Evolutionary conservation across 2,888 invertebrate genomes (phyloP), one percentile per base, ranked within the genome.

Genomic region (Athalia rosae): DNA sequence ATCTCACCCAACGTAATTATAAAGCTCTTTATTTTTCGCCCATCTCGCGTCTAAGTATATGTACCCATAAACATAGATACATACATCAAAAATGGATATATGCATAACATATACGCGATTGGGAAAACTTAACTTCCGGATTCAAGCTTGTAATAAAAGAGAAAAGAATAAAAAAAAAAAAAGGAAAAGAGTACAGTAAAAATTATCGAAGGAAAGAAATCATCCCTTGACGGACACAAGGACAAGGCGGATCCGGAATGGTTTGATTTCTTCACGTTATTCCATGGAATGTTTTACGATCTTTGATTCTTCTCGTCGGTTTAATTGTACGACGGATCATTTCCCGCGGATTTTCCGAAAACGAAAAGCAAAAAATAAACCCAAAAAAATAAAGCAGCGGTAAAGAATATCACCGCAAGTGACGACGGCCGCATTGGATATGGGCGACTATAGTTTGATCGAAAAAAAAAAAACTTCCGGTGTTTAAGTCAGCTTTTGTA

Each of bases 401-500:
- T 53, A 53, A 1, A 4, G 0, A n/a, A 53, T 53, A n/a, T 53
- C 53, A 53, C 53, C 53, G n/a, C n/a, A 9, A 53, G 53, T n/a
- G 7, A 11, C n/a, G 4, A 53, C 11, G 3, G 9, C 53, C 9
- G 7, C 4, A 53, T n/a, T 53, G 53, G 11, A 53, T n/a, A 6
- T 6, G 9, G 53, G n/a, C 11, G n/a, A 11, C n/a, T 53, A n/a
- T 53, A n/a, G 53, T 4, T 53, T 11, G n/a, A 9, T 53, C 53
- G 53, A 53, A 53, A 53, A 53, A 53, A 53, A 53, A 53, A n/a
- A 11, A 4, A n/a, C 53, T 11, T 53, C 53, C 53, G 53, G 53
- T 7, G 53, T 53, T 50, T 3, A 53, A 11, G 7, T 4, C 11
- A 6, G 76, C 79, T 59, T 66, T 53, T 71, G 53, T 74, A 61